Conservation (phyloP, 2,797 vertebrate species). For the Dallia pectoralis region DNA sequence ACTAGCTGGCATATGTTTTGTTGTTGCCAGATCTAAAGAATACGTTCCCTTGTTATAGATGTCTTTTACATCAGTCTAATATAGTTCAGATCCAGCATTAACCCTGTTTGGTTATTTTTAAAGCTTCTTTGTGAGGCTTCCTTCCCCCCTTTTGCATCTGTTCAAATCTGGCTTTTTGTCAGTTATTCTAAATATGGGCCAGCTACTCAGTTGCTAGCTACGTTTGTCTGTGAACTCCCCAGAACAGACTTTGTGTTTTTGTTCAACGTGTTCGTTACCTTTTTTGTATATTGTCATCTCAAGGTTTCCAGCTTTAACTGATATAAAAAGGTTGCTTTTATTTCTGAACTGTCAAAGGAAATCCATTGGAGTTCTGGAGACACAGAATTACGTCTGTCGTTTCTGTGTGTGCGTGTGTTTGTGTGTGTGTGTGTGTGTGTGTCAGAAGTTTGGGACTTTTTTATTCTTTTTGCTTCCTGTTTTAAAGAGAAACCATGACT, state of each 20-base stretch:
- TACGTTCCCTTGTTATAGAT: neutral
- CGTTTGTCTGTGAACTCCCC: constrained; percentile 33
- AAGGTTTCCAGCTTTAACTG: constrained; percentile 1
- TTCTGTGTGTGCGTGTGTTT: neutral
- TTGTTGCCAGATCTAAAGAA: neutral
- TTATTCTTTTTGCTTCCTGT: neutral
- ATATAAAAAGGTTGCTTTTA: neutral
- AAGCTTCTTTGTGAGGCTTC: neutral
- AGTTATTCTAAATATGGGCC: constrained; percentile 40
- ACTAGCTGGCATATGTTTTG: constrained; percentile 2
- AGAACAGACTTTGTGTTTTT: constrained; percentile 21
- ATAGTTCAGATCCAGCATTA: constrained; percentile 7
- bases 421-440: neutral
- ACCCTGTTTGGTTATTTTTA: constrained; percentile 7
- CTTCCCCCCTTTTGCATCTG: constrained; percentile 7
- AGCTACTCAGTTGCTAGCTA: constrained; percentile 35
- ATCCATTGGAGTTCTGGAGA: neutral
- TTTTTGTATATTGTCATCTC: constrained; percentile 30
- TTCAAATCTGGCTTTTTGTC: constrained; percentile 26
- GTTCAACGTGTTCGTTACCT: constrained; percentile 25
- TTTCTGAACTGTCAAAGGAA: constrained; percentile 24
- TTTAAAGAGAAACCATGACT: neutral
- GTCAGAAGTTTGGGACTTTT: neutral
- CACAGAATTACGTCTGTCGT: neutral
- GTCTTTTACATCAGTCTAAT: constrained; percentile 8